Evolutionary conservation across 2,888 invertebrate genomes (phyloP), one percentile per base, ranked within the genome.

Genomic region (Hanleya hanleyi): DNA sequence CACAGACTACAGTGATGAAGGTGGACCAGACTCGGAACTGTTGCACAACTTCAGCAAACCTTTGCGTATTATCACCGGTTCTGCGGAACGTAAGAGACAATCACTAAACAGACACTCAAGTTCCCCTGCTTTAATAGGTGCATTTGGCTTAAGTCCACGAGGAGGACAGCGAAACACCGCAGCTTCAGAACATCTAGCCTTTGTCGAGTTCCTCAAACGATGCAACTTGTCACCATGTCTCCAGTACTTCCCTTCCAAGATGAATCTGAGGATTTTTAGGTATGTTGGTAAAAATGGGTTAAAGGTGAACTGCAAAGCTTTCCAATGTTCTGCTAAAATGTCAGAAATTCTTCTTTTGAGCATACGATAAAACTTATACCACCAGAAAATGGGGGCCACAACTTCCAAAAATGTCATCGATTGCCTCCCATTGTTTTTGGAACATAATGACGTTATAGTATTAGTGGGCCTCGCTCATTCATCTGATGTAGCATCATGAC

Each of bases 231-330:
- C 82, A 6, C 81, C 86, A 22, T 87, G 84, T 75, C 79, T 88
- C n/a, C 85, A 84, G 70, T 84, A 86, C 71, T 88, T 89, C 50
- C 88, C 88, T n/a, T 79, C 86, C 5, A 84, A 83, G 67, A 87
- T 88, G 88, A 86, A 88, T 12, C 76, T 89, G 50, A 80, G 84
- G 32, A 82, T 83, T 61, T 86, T 88, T 77, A 84, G 85, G 84
- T 86, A 80, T 57, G 32, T 22, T 57, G 4, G 57, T n/a, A n/a
- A n/a, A n/a, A n/a, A n/a, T n/a, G n/a, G n/a, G n/a, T n/a, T n/a
- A n/a, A n/a, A n/a, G n/a, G n/a, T n/a, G n/a, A n/a, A n/a, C n/a
- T n/a, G n/a, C n/a, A n/a, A n/a, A n/a, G n/a, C n/a, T n/a, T n/a
- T n/a, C n/a, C n/a, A n/a, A n/a, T n/a, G n/a, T n/a, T n/a, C n/a